Percentiles rank a stretch among this genome's conserved stretches.
Conservation (phyloP, 2,113 vertebrate species). For the Microtus pennsylvanicus region DNA sequence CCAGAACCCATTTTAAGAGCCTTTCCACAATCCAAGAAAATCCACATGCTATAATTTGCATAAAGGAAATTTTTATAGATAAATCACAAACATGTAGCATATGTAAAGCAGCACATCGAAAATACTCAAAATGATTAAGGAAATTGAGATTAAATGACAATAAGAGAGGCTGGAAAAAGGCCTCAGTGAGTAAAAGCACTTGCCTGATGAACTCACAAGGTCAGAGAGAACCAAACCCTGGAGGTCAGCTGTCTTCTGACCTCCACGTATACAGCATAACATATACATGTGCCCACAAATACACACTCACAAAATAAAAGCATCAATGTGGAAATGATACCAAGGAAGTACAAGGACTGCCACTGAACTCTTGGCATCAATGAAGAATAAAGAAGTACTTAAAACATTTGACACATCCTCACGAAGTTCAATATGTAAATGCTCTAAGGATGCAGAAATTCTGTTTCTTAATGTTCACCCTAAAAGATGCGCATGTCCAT, state of each 20-base stretch:
- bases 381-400: not conserved
- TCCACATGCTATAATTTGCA: not conserved
- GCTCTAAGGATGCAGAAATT: not conserved
- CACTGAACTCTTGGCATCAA: not conserved
- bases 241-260: not conserved
- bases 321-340: not conserved
- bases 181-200: not conserved
- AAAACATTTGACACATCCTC: not conserved
- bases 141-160: slow-evolving; percentile 2
- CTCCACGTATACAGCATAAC: not conserved
- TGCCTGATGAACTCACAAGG: not conserved
- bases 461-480: not conserved
- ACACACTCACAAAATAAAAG: not conserved
- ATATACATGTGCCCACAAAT: not conserved
- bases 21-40: not conserved
- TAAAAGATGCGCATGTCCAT: not conserved
- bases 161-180: not conserved
- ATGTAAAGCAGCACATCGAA: not conserved
- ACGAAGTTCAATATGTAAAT: not conserved
- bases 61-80: not conserved
- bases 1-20: not conserved
- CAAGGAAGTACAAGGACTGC: not conserved
- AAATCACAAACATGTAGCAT: not conserved
- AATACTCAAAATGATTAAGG: slow-evolving; percentile 14
- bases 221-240: not conserved